Evolutionary conservation across 1,140 invertebrate genomes (phyloP), one percentile per base, ranked within the genome.

Genomic region (Daktulosphaira vitifoliae): DNA sequence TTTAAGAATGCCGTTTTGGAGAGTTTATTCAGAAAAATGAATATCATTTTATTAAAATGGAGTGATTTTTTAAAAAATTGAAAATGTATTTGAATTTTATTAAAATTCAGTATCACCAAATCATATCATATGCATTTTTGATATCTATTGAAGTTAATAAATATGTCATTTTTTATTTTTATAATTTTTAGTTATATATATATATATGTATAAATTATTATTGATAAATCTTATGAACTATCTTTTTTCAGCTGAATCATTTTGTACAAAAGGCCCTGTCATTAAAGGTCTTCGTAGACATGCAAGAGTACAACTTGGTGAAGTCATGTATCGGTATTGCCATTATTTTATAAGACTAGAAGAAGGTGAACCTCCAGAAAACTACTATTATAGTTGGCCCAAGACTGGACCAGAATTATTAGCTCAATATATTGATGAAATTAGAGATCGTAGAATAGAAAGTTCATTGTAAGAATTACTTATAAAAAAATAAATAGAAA

Each of bases 291-390:
- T 89, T 3, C 80, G 93, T 70, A 81, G 89, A 72, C 92, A 96
- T 79, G 89, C 85, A 20, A 79, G 82, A 73, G 77, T 71, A 1
- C 77, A 89, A 69, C 64, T 78, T 39, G 92, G 90, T 18, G 72
- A 78, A 66, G 78, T 97, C 1, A 78, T 83, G 64, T 95, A 96
- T 72, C 81, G 81, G 66, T 86, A 93, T 74, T 81, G 80, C 68
- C 84, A 97, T 76, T 96, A 95, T 74, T 96, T 88, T 80, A 84
- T 97, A 0, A 77, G 86, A 26, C 77, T 98, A 29, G 90, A 95
- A 77, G 94, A 98, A 81, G 94, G 94, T 9, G 80, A 80, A 71
- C 93, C 94, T 66, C 94, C 94, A n/a, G 74, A 82, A 74, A 92
- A 90, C 73, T 86, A 92, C 73, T 79, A 84, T 69, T 78, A 77